Conservation (phyloP, 2,888 invertebrate genomes). For the Anodontia alba region DNA sequence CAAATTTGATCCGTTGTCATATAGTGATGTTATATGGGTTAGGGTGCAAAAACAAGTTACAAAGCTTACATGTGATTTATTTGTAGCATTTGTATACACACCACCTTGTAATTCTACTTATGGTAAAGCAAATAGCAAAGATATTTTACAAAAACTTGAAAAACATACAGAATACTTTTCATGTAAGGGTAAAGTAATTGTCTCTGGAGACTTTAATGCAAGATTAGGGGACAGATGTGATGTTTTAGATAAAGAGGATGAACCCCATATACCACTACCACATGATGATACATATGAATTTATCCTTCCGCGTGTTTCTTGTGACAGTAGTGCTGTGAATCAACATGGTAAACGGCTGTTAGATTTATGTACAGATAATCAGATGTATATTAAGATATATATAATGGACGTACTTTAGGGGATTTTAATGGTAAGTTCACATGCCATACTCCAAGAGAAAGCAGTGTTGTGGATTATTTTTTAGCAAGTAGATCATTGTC, state of each 20-base stretch:
- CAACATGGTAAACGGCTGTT: background rate
- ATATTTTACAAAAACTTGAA: background rate
- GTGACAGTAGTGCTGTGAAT: background rate
- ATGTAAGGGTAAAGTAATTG: constrained; percentile 2
- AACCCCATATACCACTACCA: background rate
- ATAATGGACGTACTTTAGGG: background rate
- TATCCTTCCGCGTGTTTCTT: background rate
- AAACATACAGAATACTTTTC: background rate
- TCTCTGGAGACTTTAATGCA: constrained; percentile 3
- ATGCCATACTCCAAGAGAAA: background rate
- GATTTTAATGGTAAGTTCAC: background rate
- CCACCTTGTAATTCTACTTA: background rate
- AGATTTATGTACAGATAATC: background rate
- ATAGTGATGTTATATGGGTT: background rate
- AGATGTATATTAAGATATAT: background rate
- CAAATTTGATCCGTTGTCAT: background rate
- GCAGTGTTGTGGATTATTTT: too few species aligned
- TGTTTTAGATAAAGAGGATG: background rate
- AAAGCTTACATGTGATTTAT: background rate
- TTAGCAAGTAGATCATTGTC: constrained; percentile 2
- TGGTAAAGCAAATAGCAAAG: background rate
- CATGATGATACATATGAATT: background rate
- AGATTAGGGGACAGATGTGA: background rate
- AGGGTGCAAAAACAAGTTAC: background rate
- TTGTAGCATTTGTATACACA: background rate